Evolutionary conservation across 1,140 invertebrate species (phyloP), one percentile per base, ranked within the genome.

Genomic region (Drosophila insularis): DNA sequence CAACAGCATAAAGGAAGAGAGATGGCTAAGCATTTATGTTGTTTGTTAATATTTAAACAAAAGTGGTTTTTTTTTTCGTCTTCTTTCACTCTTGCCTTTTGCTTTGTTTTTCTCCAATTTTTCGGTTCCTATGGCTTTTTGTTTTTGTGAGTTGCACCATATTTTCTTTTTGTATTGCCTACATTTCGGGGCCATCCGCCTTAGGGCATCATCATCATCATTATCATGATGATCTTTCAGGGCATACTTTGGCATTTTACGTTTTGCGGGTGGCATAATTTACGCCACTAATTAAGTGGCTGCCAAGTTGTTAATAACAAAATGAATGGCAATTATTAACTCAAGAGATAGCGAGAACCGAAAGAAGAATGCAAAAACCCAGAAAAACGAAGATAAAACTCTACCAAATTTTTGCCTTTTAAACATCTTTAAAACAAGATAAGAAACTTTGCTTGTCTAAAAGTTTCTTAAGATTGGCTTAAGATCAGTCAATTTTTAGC

Each of bases 31-130:
- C 60, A 50, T 56, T 70, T 40, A 63, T 71, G 35, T 21, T 31
- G 59, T 21, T 70, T 65, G 66, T 85, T 85, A 74, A 81, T 81
- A 86, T 80, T 71, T 85, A 86, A 85, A 81, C 81, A 86, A 85
- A 74, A 68, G 67, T 77, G 76, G 60, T 53, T 63, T 21, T 32
- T 11, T 17, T 4, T 19, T n/a, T 40, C n/a, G 4, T 40, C 14
- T 4, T n/a, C 2, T 46, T 14, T 13, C 2, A 2, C 7, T 43
- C 7, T 14, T 27, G 27, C 27, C 14, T 43, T 8, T 46, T 46
- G 17, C 19, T 50, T 11, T 4, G 2, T 19, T 50, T 21, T 50
- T 50, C 19, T 10, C 11, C 11, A 11, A 37, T 11, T 11, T 11
- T 35, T 35, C 7, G 2, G 8, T 35, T 19, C 6, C 27, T 27